Evolutionary conservation across 2,888 invertebrate species (phyloP).

Genomic region (Plagodis pulveraria): DNA sequence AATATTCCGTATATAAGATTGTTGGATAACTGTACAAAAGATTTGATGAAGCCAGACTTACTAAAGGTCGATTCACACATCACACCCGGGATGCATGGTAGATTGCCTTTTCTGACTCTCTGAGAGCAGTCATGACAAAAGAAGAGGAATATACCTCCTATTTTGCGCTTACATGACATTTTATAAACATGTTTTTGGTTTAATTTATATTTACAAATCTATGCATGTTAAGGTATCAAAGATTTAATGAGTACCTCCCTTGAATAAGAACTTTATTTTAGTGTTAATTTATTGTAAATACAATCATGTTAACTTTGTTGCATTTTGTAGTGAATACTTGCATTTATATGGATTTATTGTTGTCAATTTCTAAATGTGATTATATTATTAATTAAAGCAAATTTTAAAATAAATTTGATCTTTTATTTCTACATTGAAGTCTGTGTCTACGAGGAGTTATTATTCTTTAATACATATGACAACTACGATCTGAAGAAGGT

Average conservation of each 20-base stretch:
- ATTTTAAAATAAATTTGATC: conserved; percentile 38
- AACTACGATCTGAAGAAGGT: too few species aligned
- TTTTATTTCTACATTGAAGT: conserved; percentile 6
- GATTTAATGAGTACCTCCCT: neutral
- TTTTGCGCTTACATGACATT: too few species aligned
- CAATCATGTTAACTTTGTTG: conserved; percentile 18
- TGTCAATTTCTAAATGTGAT: conserved; percentile 68
- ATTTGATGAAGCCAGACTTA: too few species aligned
- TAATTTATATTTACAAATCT: neutral
- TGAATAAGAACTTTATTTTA: neutral
- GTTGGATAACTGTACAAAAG: too few species aligned
- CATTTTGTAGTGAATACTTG: conserved; percentile 30
- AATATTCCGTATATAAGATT: too few species aligned
- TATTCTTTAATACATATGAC: too few species aligned
- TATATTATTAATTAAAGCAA: conserved; percentile 53
- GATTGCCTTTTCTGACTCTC: too few species aligned
- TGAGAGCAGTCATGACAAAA: too few species aligned
- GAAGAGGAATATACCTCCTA: too few species aligned
- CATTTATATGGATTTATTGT: conserved; percentile 44
- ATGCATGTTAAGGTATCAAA: conserved; percentile 2
- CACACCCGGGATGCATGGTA: too few species aligned
- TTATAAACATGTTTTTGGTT: neutral
- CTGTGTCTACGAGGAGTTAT: too few species aligned
- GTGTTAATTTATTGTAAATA: conserved; percentile 4
- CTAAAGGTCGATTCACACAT: too few species aligned